Evolutionary conservation across 2,888 invertebrate genomes (phyloP), one percentile per base, ranked within the genome.

Genomic region (Cheilosia urbana): DNA sequence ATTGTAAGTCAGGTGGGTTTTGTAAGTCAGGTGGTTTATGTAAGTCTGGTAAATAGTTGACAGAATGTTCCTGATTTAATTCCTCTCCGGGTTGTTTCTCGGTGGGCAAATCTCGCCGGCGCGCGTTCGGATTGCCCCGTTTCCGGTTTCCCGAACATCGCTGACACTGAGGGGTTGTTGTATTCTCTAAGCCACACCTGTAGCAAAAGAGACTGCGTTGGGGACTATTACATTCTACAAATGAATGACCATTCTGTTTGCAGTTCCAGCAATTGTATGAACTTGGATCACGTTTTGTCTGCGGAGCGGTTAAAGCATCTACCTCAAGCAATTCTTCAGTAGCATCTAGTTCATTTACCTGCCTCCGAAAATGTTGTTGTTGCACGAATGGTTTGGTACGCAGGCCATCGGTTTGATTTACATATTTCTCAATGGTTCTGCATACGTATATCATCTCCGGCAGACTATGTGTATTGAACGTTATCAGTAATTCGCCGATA

Each of bases 371-470:
- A 9, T 30, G 5, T 21, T 21, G 0, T 30, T 7, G 30, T 30
- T 30, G 30, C 30, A 1, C 1, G 1, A 1, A 30, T 2, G 0
- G 19, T 11, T 51, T 51, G 0, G 19, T 3, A 2, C 49, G 19
- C 2, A 11, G 11, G 4, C 37, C 19, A 30, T n/a, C 17, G 6
- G 4, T 13, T 6, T 58, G 27, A 2, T 27, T n/a, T 1, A 45
- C 45, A 7, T 45, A 45, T 27, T 62, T 62, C 15, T 62, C 62
- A 1, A 62, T 45, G 5, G 21, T 62, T 11, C 27, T 17, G 15
- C 62, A 62, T 1, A 45, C n/a, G 6, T 45, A 45, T 4, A 62
- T 45, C 62, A 62, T 45, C n/a, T 62, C 62, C 0, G 62, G n/a
- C 2, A 62, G 1, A 9, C 62, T 62, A 7, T 24, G 5, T 0